Evolutionary conservation across 1,140 invertebrate genomes (phyloP), one percentile per base, ranked within the genome.

Genomic region (Heliconius eleuchia): DNA sequence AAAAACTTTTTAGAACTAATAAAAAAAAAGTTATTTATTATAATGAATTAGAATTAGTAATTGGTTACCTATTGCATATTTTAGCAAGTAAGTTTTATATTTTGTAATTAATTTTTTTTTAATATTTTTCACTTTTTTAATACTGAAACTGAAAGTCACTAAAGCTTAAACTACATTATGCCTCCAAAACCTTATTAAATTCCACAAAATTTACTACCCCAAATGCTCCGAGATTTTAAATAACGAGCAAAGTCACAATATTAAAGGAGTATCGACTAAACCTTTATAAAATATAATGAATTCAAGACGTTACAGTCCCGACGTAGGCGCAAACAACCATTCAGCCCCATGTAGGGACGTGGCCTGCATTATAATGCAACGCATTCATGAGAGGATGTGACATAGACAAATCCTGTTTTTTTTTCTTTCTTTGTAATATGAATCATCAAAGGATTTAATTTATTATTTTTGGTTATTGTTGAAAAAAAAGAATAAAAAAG

Each of bases 321-420:
- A 50, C 79, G 79, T 76, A 77, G 76, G 52, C 74, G 46, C 66
- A 74, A 74, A 76, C 74, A 76, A 34, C 74, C 74, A 76, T 76
- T 70, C 55, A 76, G 60, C 42, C 60, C 60, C 78, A 50, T 73
- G 72, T 27, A 50, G 39, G 34, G 76, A 80, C 80, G 76, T 71
- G 72, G 77, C 60, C 80, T 80, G 83, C 83, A 87, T 87, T 70
- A 81, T 82, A 85, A 87, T 85, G 80, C 80, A 79, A 76, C 39
- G 80, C 82, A 85, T 86, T 86, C 81, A 86, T 39, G 39, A 34
- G 75, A 80, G 81, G 81, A 79, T 82, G 66, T 82, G 50, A 74
- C 78, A 79, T 76, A 80, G 77, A 83, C 83, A 80, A 80, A 77
- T 81, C 46, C 79, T 82, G 80, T 80, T 85, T 83, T 82, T 79